Percentiles rank a stretch among this genome's conserved stretches.
phyloP scores from a whole-genome alignment of 2,797 vertebrate genomes.

The Adrianichthys oophorus region DNA sequence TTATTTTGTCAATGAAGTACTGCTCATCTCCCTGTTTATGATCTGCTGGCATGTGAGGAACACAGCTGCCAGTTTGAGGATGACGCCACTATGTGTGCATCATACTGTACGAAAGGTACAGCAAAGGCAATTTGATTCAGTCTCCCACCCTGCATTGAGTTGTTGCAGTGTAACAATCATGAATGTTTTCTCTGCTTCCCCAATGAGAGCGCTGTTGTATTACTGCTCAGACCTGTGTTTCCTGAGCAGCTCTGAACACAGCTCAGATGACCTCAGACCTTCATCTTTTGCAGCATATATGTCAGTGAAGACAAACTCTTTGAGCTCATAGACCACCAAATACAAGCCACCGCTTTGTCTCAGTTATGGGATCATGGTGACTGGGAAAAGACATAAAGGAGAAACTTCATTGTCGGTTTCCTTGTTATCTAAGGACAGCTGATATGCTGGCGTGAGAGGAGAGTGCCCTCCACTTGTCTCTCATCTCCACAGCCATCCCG shows the following conservation, averaged over 20 bases:
- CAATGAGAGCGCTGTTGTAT: constrained; percentile 37
- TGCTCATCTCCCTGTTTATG: constrained; percentile 44
- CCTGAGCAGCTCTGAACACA: constrained; percentile 25
- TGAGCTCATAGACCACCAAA: constrained; percentile 43
- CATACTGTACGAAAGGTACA: constrained; percentile 51
- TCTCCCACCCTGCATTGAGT: constrained; percentile 59
- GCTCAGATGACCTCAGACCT: constrained; percentile 30
- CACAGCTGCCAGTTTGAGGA: constrained; percentile 30
- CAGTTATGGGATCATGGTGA: too few relatives aligned
- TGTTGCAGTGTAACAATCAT: constrained; percentile 65
- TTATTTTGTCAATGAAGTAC: constrained; percentile 54
- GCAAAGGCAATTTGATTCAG: constrained; percentile 43
- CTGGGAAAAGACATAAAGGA: not conserved
- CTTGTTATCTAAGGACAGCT: constrained; percentile 38
- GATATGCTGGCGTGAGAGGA: constrained; percentile 25
- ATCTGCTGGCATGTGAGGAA: constrained; percentile 40
- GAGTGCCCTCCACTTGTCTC: constrained; percentile 14
- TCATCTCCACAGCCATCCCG: constrained; percentile 25
- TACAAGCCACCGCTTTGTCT: too few relatives aligned
- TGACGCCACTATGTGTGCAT: constrained; percentile 40
- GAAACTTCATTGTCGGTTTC: constrained; percentile 23
- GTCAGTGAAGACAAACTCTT: constrained; percentile 15
- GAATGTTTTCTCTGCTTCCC: constrained; percentile 47
- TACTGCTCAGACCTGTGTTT: constrained; percentile 39
- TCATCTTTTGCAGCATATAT: constrained; percentile 7